Evolutionary conservation across 2,797 vertebrate species (phyloP).

Genomic region (Alouatta caraya): DNA sequence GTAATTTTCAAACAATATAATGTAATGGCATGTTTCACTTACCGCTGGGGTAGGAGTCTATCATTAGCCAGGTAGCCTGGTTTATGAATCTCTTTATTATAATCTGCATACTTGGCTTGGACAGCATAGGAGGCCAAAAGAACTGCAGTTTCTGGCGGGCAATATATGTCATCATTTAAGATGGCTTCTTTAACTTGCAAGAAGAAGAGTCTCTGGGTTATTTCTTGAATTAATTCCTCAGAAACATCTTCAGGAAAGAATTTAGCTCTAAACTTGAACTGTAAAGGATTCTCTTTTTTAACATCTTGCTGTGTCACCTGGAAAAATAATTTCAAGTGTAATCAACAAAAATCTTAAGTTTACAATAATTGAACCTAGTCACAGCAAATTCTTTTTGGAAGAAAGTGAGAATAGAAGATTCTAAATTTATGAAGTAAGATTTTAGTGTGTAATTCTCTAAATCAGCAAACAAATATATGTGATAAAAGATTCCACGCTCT

Average conservation of each 20-base stretch:
- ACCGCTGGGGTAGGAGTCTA: conserved; percentile 97
- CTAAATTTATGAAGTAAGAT: neutral
- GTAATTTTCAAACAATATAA: neutral
- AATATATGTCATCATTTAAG: conserved; percentile 98
- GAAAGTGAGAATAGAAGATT: neutral
- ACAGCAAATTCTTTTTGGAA: conserved; percentile 17
- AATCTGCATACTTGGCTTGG: conserved; percentile 97
- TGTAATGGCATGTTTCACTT: conserved; percentile 68
- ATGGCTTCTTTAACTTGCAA: conserved; percentile 98
- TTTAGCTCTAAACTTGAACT: conserved; percentile 98
- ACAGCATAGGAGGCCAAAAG: conserved; percentile 96
- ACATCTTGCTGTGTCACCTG: conserved; percentile 98
- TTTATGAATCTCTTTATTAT: conserved; percentile 94
- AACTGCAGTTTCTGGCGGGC: conserved; percentile 97
- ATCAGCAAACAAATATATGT: neutral
- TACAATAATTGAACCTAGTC: neutral
- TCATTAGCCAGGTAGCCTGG: conserved; percentile 95
- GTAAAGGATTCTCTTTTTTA: conserved; percentile 97
- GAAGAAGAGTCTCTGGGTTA: conserved; percentile 98
- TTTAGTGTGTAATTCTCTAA: neutral
- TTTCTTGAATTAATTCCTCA: conserved; percentile 96
- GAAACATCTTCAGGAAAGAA: conserved; percentile 98
- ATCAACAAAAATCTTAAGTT: conserved; percentile 54
- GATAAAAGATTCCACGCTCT: neutral
- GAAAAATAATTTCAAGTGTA: conserved; percentile 65